A percentile compares a stretch with the other conserved stretches of the same genome.
phyloP scores from a whole-genome alignment of 2,797 vertebrate species.

The Sylvilagus floridanus region DNA sequence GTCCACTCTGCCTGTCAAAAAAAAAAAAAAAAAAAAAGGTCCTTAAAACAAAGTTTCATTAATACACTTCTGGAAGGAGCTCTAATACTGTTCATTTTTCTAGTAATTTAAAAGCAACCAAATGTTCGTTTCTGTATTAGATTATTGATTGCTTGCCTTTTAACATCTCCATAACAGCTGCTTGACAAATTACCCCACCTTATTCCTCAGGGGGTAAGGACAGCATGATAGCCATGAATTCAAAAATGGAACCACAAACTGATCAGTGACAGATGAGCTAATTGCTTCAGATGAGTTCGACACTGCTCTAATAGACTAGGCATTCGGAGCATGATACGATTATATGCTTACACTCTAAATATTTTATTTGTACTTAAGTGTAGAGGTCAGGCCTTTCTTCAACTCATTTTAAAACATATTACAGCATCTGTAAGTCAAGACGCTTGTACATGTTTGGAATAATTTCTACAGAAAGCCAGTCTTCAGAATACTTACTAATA shows the following conservation, averaged over 20 bases:
- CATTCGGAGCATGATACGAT: constrained; percentile 45
- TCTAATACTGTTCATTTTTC: constrained; percentile 64
- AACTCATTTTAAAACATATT: constrained; percentile 48
- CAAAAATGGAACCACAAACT: constrained; percentile 75
- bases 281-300: constrained; percentile 67
- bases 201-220: constrained; percentile 69
- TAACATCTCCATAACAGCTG: constrained; percentile 81
- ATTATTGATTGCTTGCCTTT: constrained; percentile 82
- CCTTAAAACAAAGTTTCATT: constrained; percentile 73
- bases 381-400: background rate
- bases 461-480: constrained; percentile 33
- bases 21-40: too few species aligned
- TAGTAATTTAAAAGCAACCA: constrained; percentile 76
- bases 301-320: constrained; percentile 27
- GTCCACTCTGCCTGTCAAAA: too few species aligned
- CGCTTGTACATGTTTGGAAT: background rate
- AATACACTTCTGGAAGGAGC: constrained; percentile 61
- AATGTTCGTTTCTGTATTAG: constrained; percentile 75
- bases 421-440: constrained; percentile 43
- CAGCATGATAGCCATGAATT: constrained; percentile 63
- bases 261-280: constrained; percentile 66
- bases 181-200: constrained; percentile 81
- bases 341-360: constrained; percentile 55
- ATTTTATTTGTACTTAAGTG: constrained; percentile 53
- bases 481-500: constrained; percentile 47